These are phyloP conservation scores for Euwallacea fornicatus DNA, from an alignment of 1,140 invertebrate species.

Conservation along the genomic window DNA sequence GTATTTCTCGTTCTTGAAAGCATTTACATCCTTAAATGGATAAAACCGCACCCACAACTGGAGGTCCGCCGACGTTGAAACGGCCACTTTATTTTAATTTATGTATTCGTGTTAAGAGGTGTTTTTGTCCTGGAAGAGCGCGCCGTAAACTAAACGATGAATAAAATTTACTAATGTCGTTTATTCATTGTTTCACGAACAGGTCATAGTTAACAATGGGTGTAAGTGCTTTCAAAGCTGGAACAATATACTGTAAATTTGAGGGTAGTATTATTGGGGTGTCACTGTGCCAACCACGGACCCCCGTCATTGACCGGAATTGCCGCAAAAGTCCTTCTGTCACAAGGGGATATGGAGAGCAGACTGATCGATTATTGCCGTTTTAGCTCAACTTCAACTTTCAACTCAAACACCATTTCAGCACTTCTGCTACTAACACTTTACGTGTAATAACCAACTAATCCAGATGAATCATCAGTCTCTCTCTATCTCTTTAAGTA, in stretches of 20 bases:
- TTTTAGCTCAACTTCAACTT: no score
- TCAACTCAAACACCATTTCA: no score
- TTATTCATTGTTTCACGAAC: conserved; percentile 4
- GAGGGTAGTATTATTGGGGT: conserved; percentile 16
- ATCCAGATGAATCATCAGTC: no score
- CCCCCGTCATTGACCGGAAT: conserved; percentile 4
- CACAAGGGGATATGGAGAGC: conserved; percentile 42
- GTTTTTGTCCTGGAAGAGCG: conserved; percentile 13
- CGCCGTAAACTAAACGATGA: conserved; percentile 19
- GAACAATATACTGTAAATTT: conserved; percentile 19
- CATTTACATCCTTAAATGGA: conserved; percentile 31
- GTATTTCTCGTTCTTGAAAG: conserved; percentile 33
- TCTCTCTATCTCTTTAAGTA: no score
- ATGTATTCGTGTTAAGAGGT: conserved; percentile 18
- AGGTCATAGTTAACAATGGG: not conserved
- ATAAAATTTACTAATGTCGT: conserved; percentile 7
- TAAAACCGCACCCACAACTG: conserved; percentile 27
- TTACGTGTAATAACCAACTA: no score
- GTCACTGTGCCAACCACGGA: conserved; percentile 31
- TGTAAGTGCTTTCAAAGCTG: conserved; percentile 29
- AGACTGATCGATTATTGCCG: conserved; percentile 22
- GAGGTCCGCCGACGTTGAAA: conserved; percentile 9
- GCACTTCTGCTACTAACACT: no score
- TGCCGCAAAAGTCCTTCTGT: not conserved
- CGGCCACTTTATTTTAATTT: conserved; percentile 30